Evolutionary conservation across 2,797 vertebrate species (phyloP).

Genomic region (Cuculus canorus): DNA sequence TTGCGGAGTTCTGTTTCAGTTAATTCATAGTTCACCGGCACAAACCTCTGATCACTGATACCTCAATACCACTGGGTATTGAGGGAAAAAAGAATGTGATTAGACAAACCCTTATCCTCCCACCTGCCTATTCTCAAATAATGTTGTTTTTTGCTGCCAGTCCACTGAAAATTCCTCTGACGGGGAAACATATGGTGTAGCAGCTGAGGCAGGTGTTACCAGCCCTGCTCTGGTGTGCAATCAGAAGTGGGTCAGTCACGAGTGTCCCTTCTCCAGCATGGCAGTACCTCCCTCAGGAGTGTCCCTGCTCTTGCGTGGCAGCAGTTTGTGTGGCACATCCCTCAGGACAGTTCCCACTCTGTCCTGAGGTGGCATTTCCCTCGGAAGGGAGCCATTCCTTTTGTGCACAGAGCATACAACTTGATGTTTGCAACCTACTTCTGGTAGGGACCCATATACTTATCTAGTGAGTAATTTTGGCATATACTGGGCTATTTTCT

Average conservation of each 20-base stretch:
- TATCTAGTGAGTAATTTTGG: neutral
- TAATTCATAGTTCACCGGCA: neutral
- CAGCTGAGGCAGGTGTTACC: too few relatives aligned
- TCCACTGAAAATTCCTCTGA: neutral
- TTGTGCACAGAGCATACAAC: accelerated
- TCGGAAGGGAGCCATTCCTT: neutral
- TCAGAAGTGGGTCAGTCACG: neutral
- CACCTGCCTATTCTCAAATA: neutral
- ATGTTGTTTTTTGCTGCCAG: neutral
- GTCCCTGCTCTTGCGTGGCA: neutral
- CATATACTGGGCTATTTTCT: accelerated
- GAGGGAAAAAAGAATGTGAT: neutral
- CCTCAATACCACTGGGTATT: neutral
- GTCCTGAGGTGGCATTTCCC: too few relatives aligned
- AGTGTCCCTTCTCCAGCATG: neutral
- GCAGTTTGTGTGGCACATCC: too few relatives aligned
- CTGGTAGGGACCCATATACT: accelerated
- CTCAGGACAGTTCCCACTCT: neutral
- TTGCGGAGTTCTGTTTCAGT: neutral
- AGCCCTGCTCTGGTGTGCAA: too few relatives aligned
- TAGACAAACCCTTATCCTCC: neutral
- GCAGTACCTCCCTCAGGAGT: neutral
- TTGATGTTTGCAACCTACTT: neutral
- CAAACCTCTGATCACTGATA: neutral
- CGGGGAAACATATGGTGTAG: accelerated